Evolutionary conservation across 2,797 vertebrate genomes (phyloP), one percentile per base, ranked within the genome.

Genomic region (Bradypus variegatus): DNA sequence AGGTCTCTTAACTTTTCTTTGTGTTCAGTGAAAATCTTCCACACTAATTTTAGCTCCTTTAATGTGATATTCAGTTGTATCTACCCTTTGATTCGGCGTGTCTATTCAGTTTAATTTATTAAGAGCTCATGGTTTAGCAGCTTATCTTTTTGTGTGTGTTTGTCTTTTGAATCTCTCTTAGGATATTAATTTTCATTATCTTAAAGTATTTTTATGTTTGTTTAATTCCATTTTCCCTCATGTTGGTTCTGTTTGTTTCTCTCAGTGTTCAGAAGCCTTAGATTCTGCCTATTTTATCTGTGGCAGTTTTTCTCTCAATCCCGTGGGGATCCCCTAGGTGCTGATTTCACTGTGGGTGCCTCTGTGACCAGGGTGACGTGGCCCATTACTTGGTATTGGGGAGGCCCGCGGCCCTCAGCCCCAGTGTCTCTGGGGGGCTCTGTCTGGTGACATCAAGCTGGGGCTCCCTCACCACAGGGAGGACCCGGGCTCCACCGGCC

Each of bases 311-410:
- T 2, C 36, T 18, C 38, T 4, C 14, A 31, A 48, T 4, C 11
- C 41, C 27, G 10, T 18, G 6, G 27, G 25, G 16, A 13, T 13
- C 77, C 38, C 41, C 3, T 4, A 10, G 41, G 8, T 9, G 21
- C n/a, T 14, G 38, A 3, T 33, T 12, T 29, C 75, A 0, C 2
- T 6, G 18, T 33, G 3, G 41, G 41, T 45, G 8, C 50, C 8
- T 29, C 38, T 5, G 14, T 21, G 29, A 21, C 77, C 3, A 5
- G 8, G 65, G 6, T n/a, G 12, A 23, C 41, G 18, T 7, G 7
- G n/a, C 38, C 55, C 13, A 4, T 6, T 18, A 5, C 3, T 31
- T 21, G 16, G 2, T 3, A 3, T n/a, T 3, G 9, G 78, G n/a
- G 14, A 19, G 50, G 50, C 50, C 50, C 41, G 13, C 18, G 25